These are phyloP conservation scores for Haemorhous mexicanus DNA, from an alignment of 2,113 vertebrate species.

Conservation along the genomic window DNA sequence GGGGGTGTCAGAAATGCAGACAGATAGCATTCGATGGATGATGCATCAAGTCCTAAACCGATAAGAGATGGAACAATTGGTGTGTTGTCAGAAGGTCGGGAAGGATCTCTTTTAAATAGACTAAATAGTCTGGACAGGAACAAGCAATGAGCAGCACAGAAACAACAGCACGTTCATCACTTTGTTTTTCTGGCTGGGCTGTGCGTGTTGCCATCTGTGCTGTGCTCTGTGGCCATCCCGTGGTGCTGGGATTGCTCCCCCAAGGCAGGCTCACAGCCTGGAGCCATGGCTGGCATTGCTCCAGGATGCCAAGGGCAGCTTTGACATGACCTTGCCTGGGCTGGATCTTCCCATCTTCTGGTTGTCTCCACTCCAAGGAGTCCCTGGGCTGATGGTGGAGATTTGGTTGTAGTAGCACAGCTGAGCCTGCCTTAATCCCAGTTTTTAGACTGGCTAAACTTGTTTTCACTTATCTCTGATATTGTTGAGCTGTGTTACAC, in stretches of 20 bases:
- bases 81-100: neutral
- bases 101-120: slow-evolving; percentile 5
- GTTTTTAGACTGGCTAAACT: neutral
- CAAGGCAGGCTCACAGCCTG: neutral
- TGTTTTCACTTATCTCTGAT: neutral
- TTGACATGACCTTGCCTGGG: neutral
- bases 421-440: neutral
- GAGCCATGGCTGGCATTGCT: neutral
- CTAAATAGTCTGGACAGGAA: slow-evolving; percentile 26
- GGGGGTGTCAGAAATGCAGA: neutral
- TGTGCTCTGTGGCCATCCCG: fast-evolving
- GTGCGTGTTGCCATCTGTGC: neutral
- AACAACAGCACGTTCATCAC: neutral
- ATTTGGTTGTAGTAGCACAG: too few species aligned
- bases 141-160: neutral
- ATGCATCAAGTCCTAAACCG: neutral
- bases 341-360: neutral
- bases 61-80: neutral
- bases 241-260: neutral
- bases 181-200: neutral
- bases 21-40: neutral
- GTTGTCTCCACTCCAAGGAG: neutral
- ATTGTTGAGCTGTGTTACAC: neutral
- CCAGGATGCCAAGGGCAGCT: neutral
- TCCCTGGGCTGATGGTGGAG: fast-evolving